Percentiles rank a stretch among this genome's conserved stretches.
Evolutionary conservation across 2,113 vertebrate species (phyloP).

Genomic region (Clarias macrocephalus): DNA sequence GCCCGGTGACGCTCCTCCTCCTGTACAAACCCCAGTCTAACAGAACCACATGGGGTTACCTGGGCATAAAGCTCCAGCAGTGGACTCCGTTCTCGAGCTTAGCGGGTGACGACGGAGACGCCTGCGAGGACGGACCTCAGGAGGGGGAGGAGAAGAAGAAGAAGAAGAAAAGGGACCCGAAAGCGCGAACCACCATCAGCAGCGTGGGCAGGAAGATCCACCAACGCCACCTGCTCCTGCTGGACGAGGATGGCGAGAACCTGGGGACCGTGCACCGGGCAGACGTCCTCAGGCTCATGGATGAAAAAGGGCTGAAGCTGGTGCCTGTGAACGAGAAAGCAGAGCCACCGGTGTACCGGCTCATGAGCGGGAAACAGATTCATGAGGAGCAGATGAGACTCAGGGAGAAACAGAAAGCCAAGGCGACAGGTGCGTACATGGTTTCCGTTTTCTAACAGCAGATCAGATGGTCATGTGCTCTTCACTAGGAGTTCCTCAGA

Average conservation of each 20-base stretch:
- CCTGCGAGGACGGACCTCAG: neutral
- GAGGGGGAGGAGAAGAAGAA: conserved; percentile 45
- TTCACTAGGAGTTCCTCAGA: neutral
- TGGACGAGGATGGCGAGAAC: conserved; percentile 77
- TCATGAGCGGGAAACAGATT: conserved; percentile 89
- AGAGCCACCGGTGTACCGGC: conserved; percentile 82
- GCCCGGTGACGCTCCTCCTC: neutral
- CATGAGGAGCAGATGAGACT: conserved; percentile 79
- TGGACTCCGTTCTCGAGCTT: conserved; percentile 63
- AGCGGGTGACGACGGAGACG: conserved; percentile 34
- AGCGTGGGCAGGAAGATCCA: conserved; percentile 83
- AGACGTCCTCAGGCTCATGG: conserved; percentile 80
- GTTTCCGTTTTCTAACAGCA: neutral
- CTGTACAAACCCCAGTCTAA: neutral
- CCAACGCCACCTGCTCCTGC: conserved; percentile 73
- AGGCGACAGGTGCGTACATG: conserved; percentile 67
- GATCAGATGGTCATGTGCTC: neutral
- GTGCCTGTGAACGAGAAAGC: conserved; percentile 69
- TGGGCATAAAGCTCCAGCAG: conserved; percentile 32
- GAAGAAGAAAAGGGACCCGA: conserved; percentile 62
- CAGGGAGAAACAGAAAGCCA: conserved; percentile 76
- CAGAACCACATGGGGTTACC: conserved; percentile 24
- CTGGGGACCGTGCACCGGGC: conserved; percentile 83
- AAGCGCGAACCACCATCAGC: conserved; percentile 60
- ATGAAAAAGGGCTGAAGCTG: conserved; percentile 76